Percentiles rank a stretch among this genome's conserved stretches.
phyloP scores from a whole-genome alignment of 2,888 invertebrate species.

The Electrophaes corylata region DNA sequence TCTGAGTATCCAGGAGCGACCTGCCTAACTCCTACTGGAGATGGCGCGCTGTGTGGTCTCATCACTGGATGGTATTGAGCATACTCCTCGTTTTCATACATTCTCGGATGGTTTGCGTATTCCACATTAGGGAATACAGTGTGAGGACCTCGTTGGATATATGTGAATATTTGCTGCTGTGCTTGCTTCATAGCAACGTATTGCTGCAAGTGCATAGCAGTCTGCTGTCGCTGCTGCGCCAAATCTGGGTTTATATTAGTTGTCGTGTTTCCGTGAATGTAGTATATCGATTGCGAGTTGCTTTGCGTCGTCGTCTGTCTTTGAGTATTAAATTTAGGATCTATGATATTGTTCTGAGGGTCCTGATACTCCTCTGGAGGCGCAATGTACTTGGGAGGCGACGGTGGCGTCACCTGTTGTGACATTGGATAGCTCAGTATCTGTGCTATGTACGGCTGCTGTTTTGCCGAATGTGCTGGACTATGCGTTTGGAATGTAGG shows the following conservation, averaged over 20 bases:
- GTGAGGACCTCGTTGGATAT: conserved; percentile 73
- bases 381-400: conserved; percentile 75
- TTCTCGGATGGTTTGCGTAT: conserved; percentile 57
- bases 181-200: conserved; percentile 83
- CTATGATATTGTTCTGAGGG: conserved; percentile 66
- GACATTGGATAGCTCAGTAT: conserved; percentile 78
- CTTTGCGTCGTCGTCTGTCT: conserved; percentile 53
- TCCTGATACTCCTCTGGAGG: conserved; percentile 81
- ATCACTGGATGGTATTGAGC: conserved; percentile 68
- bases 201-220: conserved; percentile 77
- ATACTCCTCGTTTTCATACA: conserved; percentile 72
- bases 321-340: conserved; percentile 59
- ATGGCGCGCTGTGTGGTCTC: conserved; percentile 73
- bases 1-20: conserved; percentile 65
- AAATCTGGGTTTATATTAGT: conserved; percentile 63
- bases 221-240: conserved; percentile 77
- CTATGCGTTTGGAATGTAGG: conserved; percentile 83
- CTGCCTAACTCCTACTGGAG: conserved; percentile 66
- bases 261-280: conserved; percentile 72
- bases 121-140: conserved; percentile 75
- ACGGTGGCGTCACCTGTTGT: conserved; percentile 76
- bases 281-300: conserved; percentile 69
- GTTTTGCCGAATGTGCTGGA: conserved; percentile 74
- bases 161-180: conserved; percentile 78
- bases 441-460: conserved; percentile 79